Evolutionary conservation across 2,797 vertebrate genomes (phyloP).

Genomic region (Leucoraja ocellata): DNA sequence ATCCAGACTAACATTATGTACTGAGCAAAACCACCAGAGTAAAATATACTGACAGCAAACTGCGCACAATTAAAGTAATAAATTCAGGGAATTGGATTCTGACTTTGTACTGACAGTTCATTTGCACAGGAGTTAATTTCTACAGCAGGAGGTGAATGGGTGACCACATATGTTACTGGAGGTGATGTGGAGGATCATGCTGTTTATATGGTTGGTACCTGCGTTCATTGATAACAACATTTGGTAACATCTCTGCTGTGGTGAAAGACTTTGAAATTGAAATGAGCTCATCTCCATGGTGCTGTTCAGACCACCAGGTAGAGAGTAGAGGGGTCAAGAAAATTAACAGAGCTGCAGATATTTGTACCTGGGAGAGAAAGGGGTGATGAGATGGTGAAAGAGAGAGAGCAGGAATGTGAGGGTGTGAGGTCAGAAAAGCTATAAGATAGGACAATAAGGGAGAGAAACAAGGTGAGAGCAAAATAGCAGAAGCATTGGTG

Average conservation of each 20-base stretch:
- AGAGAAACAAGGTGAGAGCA: not conserved
- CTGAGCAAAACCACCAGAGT: not conserved
- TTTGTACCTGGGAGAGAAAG: not conserved
- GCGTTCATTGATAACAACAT: not conserved
- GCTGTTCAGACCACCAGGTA: not conserved
- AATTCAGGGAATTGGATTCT: not conserved
- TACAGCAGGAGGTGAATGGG: not conserved
- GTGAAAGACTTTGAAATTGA: not conserved
- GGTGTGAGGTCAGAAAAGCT: not conserved
- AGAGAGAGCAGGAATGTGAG: too few relatives aligned
- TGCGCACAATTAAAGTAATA: not conserved
- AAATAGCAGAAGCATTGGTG: not conserved
- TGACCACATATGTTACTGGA: not conserved
- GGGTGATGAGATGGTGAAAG: not conserved
- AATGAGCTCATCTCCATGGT: not conserved
- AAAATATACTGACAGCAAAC: not conserved
- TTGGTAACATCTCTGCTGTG: not conserved
- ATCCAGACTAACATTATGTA: not conserved
- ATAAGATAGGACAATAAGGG: too few relatives aligned
- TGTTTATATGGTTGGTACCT: not conserved
- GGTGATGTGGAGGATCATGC: not conserved
- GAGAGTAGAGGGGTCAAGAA: not conserved
- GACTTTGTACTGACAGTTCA: not conserved
- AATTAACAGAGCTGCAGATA: not conserved
- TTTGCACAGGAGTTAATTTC: conserved; percentile 22